Base-by-base conservation (phyloP, 2,888 invertebrate species). In the Zelleria hepariella region DNA sequence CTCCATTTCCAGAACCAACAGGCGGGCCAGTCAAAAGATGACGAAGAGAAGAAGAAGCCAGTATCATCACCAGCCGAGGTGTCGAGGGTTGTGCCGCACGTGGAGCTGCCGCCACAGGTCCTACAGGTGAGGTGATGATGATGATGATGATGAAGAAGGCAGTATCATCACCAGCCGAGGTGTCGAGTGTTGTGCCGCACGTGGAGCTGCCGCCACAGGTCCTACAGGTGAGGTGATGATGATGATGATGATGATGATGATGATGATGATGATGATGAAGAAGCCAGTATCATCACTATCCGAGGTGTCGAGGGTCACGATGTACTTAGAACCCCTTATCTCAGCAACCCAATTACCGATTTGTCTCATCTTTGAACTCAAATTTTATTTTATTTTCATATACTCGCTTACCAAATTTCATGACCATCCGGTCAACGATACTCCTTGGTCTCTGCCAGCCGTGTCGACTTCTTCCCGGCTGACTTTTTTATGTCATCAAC, bases 121-220 rank as follows among this genome's bases (percentile, higher is more conserved):
- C 87, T 96, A 65, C 95, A 96, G 92, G 96, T 94, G 63, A 57
- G 63, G 47, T 32, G 15, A 47, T 15, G 51, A 10, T 21, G 18
- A n/a, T n/a, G n/a, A n/a, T n/a, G n/a, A n/a, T n/a, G n/a, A n/a
- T n/a, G n/a, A n/a, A n/a, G n/a, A n/a, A n/a, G n/a, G 70, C n/a
- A n/a, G n/a, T n/a, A 0, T 75, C 85, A 57, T 61, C 74, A 58
- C 80, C 86, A 68, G 68, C 88, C 66, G 87, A 88, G 65, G 85
- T 89, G 73, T 81, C 89, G 63, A 73, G 89, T 65, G 83, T 90
- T 73, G 83, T 91, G 68, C 89, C 90, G 60, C 77, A 85, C 65
- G 93, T 95, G 67, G 96, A 96, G 77, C 92, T 96, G 61, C 96
- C 96, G 61, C 93, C 95, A 62, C 95, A 96, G 91, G 94, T 96